Evolutionary conservation across 2,888 invertebrate genomes (phyloP), one percentile per base, ranked within the genome.

Genomic region (Amphipoea oculea): DNA sequence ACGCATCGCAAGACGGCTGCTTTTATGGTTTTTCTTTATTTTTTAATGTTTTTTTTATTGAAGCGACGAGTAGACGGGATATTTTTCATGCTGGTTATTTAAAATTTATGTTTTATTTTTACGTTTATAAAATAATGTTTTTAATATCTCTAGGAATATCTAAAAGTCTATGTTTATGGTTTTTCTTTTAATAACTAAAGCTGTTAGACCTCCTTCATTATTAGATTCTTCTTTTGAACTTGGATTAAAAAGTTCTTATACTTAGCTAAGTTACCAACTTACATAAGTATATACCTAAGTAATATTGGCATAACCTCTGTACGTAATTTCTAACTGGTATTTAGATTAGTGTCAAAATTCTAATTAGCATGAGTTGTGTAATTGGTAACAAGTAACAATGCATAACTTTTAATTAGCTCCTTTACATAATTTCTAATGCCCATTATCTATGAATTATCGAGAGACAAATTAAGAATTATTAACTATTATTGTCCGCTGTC

Each of bases 1-100:
- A 97, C 96, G 96, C 96, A 97, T 96, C 96, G 96, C 96, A 96
- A 97, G 96, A 96, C 96, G 96, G 96, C 96, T 92, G 96, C 96
- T 96, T 97, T 97, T 96, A 97, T 96, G 95, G 96, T 95, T 96
- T 96, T 96, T 94, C 94, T 96, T 96, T 96, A 95, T 96, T 96
- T 97, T 96, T 95, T 95, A 95, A 95, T 95, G 94, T 95, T 94
- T 96, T 95, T 96, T 96, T 95, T 95, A 95, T 95, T 94, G 94
- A 90, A 94, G 91, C 92, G 91, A 79, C 78, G 90, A 88, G 89
- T 88, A 86, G 87, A 84, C 84, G 86, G 84, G 76, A 78, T 86
- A 86, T 87, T 78, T 86, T 86, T 91, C 90, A 86, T 85, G 83
- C 81, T 84, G 78, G 86, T 82, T 85, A 85, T 87, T 82, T 86